These are phyloP conservation scores for Parazoanthus atlanticus DNA, from an alignment of 92 coral and sea anemone genomes.

Conservation along the genomic window DNA sequence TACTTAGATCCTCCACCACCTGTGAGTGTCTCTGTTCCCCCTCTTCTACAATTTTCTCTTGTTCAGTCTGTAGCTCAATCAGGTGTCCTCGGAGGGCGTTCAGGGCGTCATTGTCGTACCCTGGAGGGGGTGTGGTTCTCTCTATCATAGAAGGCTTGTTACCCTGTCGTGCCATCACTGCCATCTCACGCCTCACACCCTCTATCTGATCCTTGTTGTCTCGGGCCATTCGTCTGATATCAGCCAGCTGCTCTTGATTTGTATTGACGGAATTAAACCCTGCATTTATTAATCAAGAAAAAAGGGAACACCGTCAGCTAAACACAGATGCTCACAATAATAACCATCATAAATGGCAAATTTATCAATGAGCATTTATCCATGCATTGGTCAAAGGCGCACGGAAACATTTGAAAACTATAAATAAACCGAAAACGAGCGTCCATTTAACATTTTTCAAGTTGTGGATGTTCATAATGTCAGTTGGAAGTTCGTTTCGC, in stretches of 20 bases:
- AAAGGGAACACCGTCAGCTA: background rate
- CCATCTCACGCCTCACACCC: conserved; percentile 80
- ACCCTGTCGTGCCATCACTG: conserved; percentile 79
- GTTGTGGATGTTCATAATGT: too few species aligned
- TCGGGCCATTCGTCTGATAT: conserved; percentile 62
- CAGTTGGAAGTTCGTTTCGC: too few species aligned
- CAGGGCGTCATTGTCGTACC: conserved; percentile 75
- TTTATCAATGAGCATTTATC: background rate
- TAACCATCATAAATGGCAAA: background rate
- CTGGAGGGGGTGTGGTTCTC: conserved; percentile 63
- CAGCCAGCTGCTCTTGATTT: conserved; percentile 68
- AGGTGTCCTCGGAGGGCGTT: conserved; percentile 71
- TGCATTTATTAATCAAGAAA: background rate
- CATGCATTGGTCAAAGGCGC: too few species aligned
- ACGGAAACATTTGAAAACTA: too few species aligned
- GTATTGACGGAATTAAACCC: conserved; percentile 70
- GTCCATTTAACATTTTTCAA: too few species aligned
- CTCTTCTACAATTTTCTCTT: conserved; percentile 60
- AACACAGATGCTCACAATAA: background rate
- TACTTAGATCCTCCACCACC: conserved; percentile 68
- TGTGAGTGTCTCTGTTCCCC: conserved; percentile 61
- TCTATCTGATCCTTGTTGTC: conserved; percentile 87
- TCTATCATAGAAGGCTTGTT: conserved; percentile 67
- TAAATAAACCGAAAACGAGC: too few species aligned
- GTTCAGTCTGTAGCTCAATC: conserved; percentile 72